phyloP scores from a whole-genome alignment of 1,140 invertebrate species.

The Caenorhabditis latens region DNA sequence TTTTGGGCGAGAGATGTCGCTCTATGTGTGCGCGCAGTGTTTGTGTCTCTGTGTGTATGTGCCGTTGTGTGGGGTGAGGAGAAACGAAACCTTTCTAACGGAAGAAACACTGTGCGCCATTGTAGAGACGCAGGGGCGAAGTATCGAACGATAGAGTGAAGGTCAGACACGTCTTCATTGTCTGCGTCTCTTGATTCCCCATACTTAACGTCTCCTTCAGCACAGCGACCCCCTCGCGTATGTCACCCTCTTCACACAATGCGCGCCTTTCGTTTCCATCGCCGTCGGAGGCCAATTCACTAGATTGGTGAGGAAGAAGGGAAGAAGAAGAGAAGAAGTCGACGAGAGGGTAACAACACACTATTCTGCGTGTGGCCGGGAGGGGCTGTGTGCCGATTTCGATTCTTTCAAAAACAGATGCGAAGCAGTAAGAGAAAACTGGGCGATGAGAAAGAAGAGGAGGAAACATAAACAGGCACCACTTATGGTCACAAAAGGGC shows the following conservation, averaged over 20 bases:
- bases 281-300: conserved; percentile 22
- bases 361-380: not conserved
- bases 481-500: not conserved
- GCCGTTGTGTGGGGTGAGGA: not conserved
- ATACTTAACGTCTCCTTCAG: not conserved
- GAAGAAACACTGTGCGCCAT: not conserved
- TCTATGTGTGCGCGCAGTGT: not conserved
- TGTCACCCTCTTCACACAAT: not conserved
- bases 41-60: conserved; percentile 10
- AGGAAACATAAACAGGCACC: not conserved
- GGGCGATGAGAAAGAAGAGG: not conserved
- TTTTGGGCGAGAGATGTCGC: not conserved
- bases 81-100: not conserved
- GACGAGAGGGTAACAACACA: conserved; percentile 17
- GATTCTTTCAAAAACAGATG: conserved; percentile 51
- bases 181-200: not conserved
- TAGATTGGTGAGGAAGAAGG: not conserved
- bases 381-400: conserved; percentile 34
- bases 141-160: not conserved
- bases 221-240: not conserved
- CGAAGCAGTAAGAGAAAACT: conserved; percentile 37
- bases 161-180: conserved; percentile 5
- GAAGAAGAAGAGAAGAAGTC: not conserved
- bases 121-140: not conserved
- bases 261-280: conserved; percentile 6